Base-by-base conservation (phyloP, 2,888 invertebrate species). In the Eucriotettix oculatus region DNA sequence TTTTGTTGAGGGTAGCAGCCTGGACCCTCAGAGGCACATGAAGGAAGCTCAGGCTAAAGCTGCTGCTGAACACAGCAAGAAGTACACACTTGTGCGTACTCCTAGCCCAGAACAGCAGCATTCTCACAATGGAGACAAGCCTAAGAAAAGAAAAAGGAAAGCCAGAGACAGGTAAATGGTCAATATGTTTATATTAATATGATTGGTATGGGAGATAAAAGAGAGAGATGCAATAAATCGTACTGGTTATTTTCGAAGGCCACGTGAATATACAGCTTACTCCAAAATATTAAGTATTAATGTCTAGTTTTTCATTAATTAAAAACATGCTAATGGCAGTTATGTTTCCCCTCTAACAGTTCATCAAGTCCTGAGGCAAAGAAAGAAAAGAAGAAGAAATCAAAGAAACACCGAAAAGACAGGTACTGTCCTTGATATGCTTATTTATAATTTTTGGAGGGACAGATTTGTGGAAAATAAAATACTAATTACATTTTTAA, bases 1-100 rank as follows among this genome's bases (percentile, higher is more conserved):
- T 69, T 97, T 95, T 76, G 90, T 94, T 60, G 95, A 95, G 73
- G 96, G 96, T 65, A 87, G 89, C 70, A 91, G 93, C 71, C 82
- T 95, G 73, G 92, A 93, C 76, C 85, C 89, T 5, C 87, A 89
- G 73, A 78, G 87, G 56, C 79, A 79, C 68, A 79, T 79, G 10
- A 80, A 80, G 69, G 79, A 80, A 66, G 77, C 78, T 60, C 72
- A 77, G 63, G 72, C 76, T 66, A 72, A 75, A 70, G 73, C 74
- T 65, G 71, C 72, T 62, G 76, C 75, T 42, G 72, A 62, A 68
- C 73, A 70, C 66, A 73, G 69, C 65, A 78, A 78, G 68, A 75
- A 81, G 58, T 90, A 90, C 74, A 83, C 86, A 54, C 75, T 90
- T 64, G 84, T 89, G 65, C 79, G 86, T 66, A 88, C 90, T 42